These are phyloP conservation scores for Etheostoma cragini DNA, from an alignment of 2,113 vertebrate species.

Conservation along the genomic window DNA sequence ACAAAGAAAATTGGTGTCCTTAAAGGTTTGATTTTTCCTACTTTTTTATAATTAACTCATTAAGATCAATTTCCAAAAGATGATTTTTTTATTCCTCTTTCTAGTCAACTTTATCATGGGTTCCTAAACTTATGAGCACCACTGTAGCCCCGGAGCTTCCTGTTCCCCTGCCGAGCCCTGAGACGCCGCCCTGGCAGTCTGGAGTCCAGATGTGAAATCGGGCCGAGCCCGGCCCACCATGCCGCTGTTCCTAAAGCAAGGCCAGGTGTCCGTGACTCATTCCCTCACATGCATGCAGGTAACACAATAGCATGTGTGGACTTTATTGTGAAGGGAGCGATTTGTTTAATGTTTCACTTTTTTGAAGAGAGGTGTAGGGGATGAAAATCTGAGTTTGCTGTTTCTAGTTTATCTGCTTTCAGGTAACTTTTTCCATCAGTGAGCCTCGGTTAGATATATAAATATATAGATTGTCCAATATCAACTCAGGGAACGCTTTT, in stretches of 20 bases:
- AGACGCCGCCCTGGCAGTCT: constrained; percentile 37
- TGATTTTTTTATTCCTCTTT: too few relatives aligned
- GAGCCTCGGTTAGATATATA: neutral
- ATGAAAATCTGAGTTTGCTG: neutral
- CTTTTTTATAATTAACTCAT: too few relatives aligned
- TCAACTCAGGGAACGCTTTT: neutral
- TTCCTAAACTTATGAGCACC: too few relatives aligned
- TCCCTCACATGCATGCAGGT: constrained; percentile 4
- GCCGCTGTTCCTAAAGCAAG: constrained; percentile 51
- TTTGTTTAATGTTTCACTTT: neutral
- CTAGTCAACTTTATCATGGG: too few relatives aligned
- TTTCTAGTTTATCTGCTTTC: constrained; percentile 16
- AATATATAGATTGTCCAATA: too few relatives aligned
- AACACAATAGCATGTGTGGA: constrained; percentile 31
- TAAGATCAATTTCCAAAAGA: too few relatives aligned
- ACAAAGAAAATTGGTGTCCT: too few relatives aligned
- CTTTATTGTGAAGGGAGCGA: neutral
- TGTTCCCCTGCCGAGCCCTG: constrained; percentile 31
- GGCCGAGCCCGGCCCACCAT: constrained; percentile 10
- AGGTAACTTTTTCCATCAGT: constrained; percentile 11
- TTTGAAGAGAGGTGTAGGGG: too few relatives aligned
- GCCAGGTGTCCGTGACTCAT: constrained; percentile 73
- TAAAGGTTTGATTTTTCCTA: too few relatives aligned
- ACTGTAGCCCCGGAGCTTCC: neutral
- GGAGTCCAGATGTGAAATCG: constrained; percentile 72